A percentile compares a stretch with the other conserved stretches of the same genome.
These are phyloP conservation scores for Pterophyllum scalare DNA, from an alignment of 2,113 vertebrate genomes.

Conservation along the genomic window DNA sequence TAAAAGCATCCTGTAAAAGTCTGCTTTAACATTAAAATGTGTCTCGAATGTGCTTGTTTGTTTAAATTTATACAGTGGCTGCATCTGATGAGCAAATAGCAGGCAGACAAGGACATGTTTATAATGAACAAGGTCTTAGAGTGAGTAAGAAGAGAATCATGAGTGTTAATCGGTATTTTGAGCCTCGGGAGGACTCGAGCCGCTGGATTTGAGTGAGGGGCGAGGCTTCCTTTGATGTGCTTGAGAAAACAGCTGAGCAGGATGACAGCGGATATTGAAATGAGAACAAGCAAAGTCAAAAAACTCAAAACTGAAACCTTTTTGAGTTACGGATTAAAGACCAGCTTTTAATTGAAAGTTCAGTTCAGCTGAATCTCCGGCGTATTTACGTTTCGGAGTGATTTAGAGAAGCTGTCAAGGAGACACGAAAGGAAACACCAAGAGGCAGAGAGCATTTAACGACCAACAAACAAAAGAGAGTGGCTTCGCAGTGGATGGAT, in stretches of 20 bases:
- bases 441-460: neutral
- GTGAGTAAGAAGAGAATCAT: neutral
- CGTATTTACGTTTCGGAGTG: neutral
- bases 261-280: neutral
- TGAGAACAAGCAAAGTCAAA: neutral
- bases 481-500: neutral
- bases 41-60: neutral
- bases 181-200: neutral
- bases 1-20: neutral
- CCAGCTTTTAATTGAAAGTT: neutral
- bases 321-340: neutral
- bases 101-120: neutral
- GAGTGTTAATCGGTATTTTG: neutral
- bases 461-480: constrained; percentile 18
- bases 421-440: neutral
- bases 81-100: neutral
- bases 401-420: neutral
- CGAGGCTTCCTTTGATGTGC: neutral
- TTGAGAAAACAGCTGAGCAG: neutral
- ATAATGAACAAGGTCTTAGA: neutral
- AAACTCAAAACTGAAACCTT: neutral
- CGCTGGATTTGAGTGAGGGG: neutral
- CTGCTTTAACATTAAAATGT: neutral
- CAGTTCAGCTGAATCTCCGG: neutral
- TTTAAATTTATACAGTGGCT: neutral